A percentile compares a stretch with the other conserved stretches of the same genome.
phyloP scores from a whole-genome alignment of 1,140 invertebrate species.

The Apis cerana region DNA sequence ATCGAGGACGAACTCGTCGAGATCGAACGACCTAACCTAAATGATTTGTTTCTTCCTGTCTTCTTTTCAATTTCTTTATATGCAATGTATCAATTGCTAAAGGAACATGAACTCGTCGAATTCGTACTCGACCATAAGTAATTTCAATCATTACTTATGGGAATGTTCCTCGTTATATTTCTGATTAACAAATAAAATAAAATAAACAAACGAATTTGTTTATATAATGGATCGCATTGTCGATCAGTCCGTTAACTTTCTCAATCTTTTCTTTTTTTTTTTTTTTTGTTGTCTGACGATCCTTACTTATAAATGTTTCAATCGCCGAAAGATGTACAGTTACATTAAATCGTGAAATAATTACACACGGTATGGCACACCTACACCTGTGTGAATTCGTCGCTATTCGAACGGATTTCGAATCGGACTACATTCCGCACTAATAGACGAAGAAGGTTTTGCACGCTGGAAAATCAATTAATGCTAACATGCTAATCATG shows the following conservation, averaged over 20 bases:
- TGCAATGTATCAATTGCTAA: not conserved
- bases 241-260: not conserved
- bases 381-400: conserved; percentile 31
- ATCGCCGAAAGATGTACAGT: conserved; percentile 52
- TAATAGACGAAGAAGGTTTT: conserved; percentile 46
- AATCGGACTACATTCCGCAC: conserved; percentile 35
- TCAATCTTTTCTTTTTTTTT: not conserved
- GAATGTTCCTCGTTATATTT: conserved; percentile 54
- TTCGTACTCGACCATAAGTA: conserved; percentile 41
- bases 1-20: conserved; percentile 26
- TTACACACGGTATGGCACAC: conserved; percentile 63
- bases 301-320: conserved; percentile 37
- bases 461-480: conserved; percentile 12
- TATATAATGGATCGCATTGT: conserved; percentile 35
- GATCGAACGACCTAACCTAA: too few species aligned
- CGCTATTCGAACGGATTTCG: conserved; percentile 5
- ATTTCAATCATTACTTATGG: conserved; percentile 45
- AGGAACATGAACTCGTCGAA: conserved; percentile 32
- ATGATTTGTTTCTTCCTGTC: not conserved
- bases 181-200: conserved; percentile 36
- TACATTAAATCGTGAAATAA: conserved; percentile 58
- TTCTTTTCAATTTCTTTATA: not conserved
- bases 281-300: not conserved
- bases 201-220: conserved; percentile 37
- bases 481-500: conserved; percentile 21